Evolutionary conservation across 2,888 invertebrate genomes (phyloP), one percentile per base, ranked within the genome.

Genomic region (Drosophila buzzatii): DNA sequence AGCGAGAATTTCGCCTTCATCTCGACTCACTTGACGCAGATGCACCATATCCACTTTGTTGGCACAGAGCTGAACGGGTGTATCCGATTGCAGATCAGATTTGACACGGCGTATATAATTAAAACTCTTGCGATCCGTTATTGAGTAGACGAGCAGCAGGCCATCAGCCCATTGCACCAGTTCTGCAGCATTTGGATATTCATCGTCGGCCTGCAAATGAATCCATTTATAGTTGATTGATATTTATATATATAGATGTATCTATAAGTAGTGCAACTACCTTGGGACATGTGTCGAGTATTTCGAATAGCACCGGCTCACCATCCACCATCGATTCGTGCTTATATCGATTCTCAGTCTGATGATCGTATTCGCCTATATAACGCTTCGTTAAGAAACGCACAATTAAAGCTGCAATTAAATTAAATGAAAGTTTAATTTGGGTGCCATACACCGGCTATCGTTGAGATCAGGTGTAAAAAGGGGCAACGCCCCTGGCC

Each of bases 361-460:
- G 97, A 92, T 98, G 97, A 92, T 98, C 98, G 93, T 98, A 98
- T 94, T 98, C 98, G 55, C 98, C 98, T 76, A 98, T 98, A 93
- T 97, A 98, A 66, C 98, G 94, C 91, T 96, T 97, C n/a, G 98
- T 98, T 73, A 98, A 94, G 92, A 98, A 98, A 72, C 98, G 95
- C 66, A 98, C 98, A 27, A 97, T 96, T 87, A 98, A 93, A 6
- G 97, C 97, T 97, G 94, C 69, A 94, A 94, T 81, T 64, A 87
- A 82, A 82, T 76, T 69, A 77, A 75, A 76, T 74, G 60, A 49
- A 18, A 44, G 56, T 73, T 89, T 81, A 71, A 72, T 82, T 82
- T 76, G 9, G 55, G 47, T 39, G 37, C 37, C 16, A 16, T 8
- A 18, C 35, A 16, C 59, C 27, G 41, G 41, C 56, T 61, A 59